Base-by-base conservation (phyloP, 1,140 invertebrate genomes). In the Acromyrmex charruanus region DNA sequence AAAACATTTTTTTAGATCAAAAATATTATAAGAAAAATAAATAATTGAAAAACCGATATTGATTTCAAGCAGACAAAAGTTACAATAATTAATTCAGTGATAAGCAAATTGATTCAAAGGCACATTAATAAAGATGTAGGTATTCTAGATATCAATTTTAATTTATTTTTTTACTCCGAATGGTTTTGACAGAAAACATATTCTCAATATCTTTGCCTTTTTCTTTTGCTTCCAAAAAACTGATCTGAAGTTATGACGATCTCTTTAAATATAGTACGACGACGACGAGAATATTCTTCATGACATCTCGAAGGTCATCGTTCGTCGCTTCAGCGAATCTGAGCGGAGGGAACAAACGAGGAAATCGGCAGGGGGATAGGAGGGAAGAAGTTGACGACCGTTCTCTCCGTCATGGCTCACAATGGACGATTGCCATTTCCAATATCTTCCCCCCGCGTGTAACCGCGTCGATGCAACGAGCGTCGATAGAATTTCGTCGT, bases 391-490 rank as follows among this genome's bases (percentile, higher is more conserved):
- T 51, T n/a, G 79, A 51, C 21, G 80, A 86, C 51, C 74, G 55
- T 55, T 71, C 79, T 61, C 59, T 87, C 66, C 55, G 69, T 63
- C 88, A 59, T 75, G 86, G 74, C 49, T 88, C 86, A 84, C 77
- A 77, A 86, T 88, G 85, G 86, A 81, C 86, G 84, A 92, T 91
- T 92, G 89, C 89, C 87, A 92, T 93, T 93, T 88, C 88, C 88
- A 89, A 92, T 90, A 91, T 92, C 88, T 90, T 89, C 14, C 69
- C 69, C 84, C 51, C 31, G 39, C 53, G 85, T 75, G 77, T 68
- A 89, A 63, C 63, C 39, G 63, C 63, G 74, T 21, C 75, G 55
- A 53, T 79, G 75, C 82, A 66, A 85, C 39, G 75, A 59, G 59
- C 69, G 63, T 84, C 89, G 85, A 89, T 87, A 84, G 89, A 89